phyloP scores from a whole-genome alignment of 2,113 vertebrate genomes.

The Zapornia atra region DNA sequence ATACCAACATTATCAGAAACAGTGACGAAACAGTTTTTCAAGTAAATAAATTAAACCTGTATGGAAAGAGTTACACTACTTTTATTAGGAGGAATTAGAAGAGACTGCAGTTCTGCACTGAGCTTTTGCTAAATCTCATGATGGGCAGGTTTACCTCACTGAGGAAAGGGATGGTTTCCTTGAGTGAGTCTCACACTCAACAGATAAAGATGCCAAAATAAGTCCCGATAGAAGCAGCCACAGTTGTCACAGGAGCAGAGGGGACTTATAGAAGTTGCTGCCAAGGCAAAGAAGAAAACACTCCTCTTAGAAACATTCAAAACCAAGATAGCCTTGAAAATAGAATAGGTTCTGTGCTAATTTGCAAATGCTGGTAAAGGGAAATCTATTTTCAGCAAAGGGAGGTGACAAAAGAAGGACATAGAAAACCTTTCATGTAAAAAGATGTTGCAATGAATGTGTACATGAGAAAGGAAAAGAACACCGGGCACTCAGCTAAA shows the following conservation, averaged over 20 bases:
- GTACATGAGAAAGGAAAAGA: constrained; percentile 22
- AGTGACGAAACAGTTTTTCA: neutral
- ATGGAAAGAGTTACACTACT: neutral
- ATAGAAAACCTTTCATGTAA: constrained; percentile 29
- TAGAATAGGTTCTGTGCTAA: neutral
- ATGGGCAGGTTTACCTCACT: neutral
- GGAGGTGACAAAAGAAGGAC: neutral
- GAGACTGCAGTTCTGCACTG: neutral
- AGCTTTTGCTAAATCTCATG: neutral
- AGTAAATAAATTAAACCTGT: neutral
- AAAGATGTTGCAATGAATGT: constrained; percentile 21
- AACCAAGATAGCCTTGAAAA: constrained; percentile 1
- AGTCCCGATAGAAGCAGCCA: neutral
- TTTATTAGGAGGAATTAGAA: neutral
- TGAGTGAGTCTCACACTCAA: neutral
- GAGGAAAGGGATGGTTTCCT: neutral
- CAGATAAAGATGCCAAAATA: neutral
- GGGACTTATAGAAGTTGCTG: neutral
- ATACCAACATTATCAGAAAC: neutral
- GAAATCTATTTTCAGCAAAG: constrained; percentile 26
- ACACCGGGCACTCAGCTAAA: constrained; percentile 32
- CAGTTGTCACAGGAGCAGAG: neutral
- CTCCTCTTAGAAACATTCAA: neutral
- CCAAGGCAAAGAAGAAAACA: neutral
- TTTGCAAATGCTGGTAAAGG: neutral